These are phyloP conservation scores for Agrenia bidenticulata DNA, from an alignment of 2,888 invertebrate genomes.

Conservation along the genomic window DNA sequence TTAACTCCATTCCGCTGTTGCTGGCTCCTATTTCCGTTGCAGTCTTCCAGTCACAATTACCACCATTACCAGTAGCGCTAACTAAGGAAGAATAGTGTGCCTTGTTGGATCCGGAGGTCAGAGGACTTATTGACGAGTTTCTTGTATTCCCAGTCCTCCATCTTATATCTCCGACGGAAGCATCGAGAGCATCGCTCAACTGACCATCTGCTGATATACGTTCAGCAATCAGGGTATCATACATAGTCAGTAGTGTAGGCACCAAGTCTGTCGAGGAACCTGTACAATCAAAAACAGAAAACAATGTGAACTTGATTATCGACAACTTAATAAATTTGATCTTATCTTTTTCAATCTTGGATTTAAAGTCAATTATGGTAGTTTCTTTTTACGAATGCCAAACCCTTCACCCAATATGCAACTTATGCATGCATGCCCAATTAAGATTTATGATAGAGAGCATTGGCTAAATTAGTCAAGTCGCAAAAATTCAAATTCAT, in stretches of 20 bases:
- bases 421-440: no score
- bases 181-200: not conserved
- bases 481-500: no score
- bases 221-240: slow-evolving; percentile 70
- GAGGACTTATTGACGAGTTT: not conserved
- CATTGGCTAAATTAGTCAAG: no score
- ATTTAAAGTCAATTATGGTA: no score
- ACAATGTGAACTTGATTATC: not conserved
- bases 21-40: not conserved
- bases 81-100: not conserved
- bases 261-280: slow-evolving; percentile 80
- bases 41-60: slow-evolving; percentile 16
- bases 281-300: slow-evolving; percentile 57
- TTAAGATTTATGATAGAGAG: no score
- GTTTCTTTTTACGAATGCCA: no score
- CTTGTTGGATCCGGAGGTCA: not conserved
- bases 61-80: not conserved
- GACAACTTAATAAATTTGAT: slow-evolving; percentile 1
- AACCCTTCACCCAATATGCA: no score
- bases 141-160: not conserved
- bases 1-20: slow-evolving; percentile 11
- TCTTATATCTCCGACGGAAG: not conserved
- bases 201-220: slow-evolving; percentile 27
- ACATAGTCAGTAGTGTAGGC: slow-evolving; percentile 81
- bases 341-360: not conserved